phyloP scores from a whole-genome alignment of 2,888 invertebrate species.

The Aleiodes leptofemur region DNA sequence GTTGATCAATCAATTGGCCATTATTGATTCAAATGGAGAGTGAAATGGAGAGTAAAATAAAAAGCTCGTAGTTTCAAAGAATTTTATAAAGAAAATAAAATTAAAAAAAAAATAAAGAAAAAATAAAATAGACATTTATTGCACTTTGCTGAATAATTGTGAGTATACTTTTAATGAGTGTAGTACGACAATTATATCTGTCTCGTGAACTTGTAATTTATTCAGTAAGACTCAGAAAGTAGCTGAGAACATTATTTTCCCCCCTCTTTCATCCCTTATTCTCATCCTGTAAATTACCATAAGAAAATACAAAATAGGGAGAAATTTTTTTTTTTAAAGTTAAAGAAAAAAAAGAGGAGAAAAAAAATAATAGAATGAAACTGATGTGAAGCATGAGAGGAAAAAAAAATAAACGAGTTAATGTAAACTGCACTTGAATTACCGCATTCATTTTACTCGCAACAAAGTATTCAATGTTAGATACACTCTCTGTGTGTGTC shows the following conservation, averaged over 20 bases:
- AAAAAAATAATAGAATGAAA: not conserved
- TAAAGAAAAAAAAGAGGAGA: not conserved
- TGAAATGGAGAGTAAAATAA: not conserved
- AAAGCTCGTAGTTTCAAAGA: not conserved
- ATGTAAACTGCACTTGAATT: conserved; percentile 15
- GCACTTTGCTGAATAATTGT: conserved; percentile 22
- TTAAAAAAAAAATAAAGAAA: not conserved
- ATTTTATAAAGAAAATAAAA: not conserved
- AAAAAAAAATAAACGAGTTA: conserved; percentile 3
- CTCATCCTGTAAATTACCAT: conserved; percentile 8
- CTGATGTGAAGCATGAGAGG: not conserved
- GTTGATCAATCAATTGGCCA: conserved; percentile 25
- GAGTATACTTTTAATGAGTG: conserved; percentile 27
- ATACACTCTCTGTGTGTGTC: not conserved
- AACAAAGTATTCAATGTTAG: conserved; percentile 37
- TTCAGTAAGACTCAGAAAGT: conserved; percentile 28
- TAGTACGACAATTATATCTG: conserved; percentile 43
- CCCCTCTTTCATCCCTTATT: not conserved
- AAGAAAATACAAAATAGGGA: not conserved
- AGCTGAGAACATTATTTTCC: not conserved
- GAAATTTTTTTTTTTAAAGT: not conserved
- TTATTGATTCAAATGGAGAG: conserved; percentile 25
- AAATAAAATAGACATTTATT: conserved; percentile 25
- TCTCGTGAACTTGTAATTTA: conserved; percentile 41
- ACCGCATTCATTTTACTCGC: not conserved